Percentiles rank a stretch among this genome's conserved stretches.
These are phyloP conservation scores for Capreolus pygargus DNA, from an alignment of 2,113 vertebrate species.

Conservation along the genomic window DNA sequence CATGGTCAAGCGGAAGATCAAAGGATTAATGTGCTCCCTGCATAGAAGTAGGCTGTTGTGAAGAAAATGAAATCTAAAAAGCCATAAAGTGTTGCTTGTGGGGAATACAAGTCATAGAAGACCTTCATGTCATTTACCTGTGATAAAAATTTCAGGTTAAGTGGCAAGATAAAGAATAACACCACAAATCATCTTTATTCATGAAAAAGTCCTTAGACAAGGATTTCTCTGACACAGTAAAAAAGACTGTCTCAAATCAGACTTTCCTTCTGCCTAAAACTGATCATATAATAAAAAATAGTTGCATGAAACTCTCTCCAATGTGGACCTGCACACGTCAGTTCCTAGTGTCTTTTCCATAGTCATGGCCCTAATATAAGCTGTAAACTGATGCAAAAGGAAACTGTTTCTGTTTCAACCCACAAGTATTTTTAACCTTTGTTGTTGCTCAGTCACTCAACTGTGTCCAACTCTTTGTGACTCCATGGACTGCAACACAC, in stretches of 20 bases:
- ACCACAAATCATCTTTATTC: not conserved
- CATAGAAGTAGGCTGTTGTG: not conserved
- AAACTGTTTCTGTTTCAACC: not conserved
- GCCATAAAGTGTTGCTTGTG: not conserved
- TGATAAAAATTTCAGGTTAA: constrained; percentile 18
- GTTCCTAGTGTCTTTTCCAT: not conserved
- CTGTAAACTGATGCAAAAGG: not conserved
- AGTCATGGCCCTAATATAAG: too few species aligned
- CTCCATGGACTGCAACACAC: not conserved
- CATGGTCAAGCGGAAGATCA: not conserved
- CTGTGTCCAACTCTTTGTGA: not conserved
- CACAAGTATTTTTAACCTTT: not conserved
- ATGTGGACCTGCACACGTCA: not conserved
- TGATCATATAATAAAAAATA: not conserved
- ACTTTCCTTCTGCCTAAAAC: not conserved
- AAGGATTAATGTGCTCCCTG: not conserved
- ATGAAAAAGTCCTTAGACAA: not conserved
- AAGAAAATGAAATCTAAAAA: not conserved
- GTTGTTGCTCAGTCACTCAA: not conserved
- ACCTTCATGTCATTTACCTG: not conserved
- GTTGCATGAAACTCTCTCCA: not conserved
- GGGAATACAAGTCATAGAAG: not conserved
- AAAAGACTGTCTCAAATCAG: not conserved
- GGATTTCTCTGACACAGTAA: not conserved
- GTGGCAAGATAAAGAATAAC: not conserved